These are phyloP conservation scores for Sminthurinus signatus DNA, from an alignment of 1,140 invertebrate genomes.

Conservation along the genomic window DNA sequence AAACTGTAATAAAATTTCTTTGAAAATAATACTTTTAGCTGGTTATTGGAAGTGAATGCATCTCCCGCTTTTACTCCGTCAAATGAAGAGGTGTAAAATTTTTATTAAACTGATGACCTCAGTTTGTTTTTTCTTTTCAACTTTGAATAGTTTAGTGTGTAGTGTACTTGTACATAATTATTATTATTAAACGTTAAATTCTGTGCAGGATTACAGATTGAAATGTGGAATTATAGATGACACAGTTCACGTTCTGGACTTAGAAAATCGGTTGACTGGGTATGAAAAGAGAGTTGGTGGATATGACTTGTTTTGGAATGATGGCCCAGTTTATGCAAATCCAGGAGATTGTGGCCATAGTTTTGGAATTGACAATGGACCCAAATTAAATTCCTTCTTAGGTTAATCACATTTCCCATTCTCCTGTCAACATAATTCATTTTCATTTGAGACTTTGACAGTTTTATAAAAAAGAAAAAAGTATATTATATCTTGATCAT, in stretches of 20 bases:
- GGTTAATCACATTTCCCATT: slow-evolving; percentile 19
- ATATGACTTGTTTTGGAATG: slow-evolving; percentile 57
- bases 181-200: too few species aligned
- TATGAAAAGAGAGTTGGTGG: slow-evolving; percentile 54
- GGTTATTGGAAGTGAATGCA: slow-evolving; percentile 60
- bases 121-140: too few species aligned
- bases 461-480: background rate
- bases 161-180: too few species aligned
- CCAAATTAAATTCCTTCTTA: slow-evolving; percentile 36
- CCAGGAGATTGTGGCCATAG: slow-evolving; percentile 17
- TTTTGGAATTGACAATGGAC: slow-evolving; percentile 11
- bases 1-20: too few species aligned
- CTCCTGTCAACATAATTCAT: background rate
- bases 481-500: background rate
- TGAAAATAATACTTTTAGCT: slow-evolving; percentile 43
- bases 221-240: slow-evolving; percentile 49
- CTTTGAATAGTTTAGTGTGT: too few species aligned
- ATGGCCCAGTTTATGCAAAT: slow-evolving; percentile 49
- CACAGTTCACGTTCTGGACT: slow-evolving; percentile 47
- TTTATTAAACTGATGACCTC: too few species aligned
- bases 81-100: slow-evolving; percentile 51
- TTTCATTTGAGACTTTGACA: background rate
- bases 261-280: slow-evolving; percentile 46
- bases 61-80: slow-evolving; percentile 58
- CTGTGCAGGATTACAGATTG: slow-evolving; percentile 50